Percentiles rank a stretch among this genome's conserved stretches.
These are phyloP conservation scores for Pteromalus puparum DNA, from an alignment of 1,140 invertebrate genomes.

Conservation along the genomic window DNA sequence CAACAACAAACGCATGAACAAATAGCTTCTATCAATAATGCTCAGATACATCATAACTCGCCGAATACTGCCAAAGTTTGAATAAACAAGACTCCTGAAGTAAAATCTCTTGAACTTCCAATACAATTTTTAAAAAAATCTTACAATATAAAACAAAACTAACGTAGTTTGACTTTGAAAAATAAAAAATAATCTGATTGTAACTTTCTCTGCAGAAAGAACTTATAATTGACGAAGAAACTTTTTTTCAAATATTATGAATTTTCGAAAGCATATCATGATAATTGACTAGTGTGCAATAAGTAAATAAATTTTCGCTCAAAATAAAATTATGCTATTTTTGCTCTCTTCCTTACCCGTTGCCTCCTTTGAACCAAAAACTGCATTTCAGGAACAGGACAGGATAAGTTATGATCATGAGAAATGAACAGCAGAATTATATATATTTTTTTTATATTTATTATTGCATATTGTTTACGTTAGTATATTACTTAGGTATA, in stretches of 20 bases:
- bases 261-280: constrained; percentile 21
- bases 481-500: constrained; percentile 76
- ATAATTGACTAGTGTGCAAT: background rate
- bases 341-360: background rate
- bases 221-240: background rate
- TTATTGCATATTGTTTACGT: constrained; percentile 77
- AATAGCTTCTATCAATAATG: constrained; percentile 38
- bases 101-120: constrained; percentile 1
- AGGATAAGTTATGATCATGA: background rate
- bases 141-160: background rate
- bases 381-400: background rate
- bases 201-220: background rate
- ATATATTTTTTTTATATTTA: constrained; percentile 67
- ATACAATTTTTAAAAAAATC: constrained; percentile 9
- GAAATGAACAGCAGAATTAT: constrained; percentile 34
- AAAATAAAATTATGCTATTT: background rate
- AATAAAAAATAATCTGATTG: background rate
- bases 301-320: background rate
- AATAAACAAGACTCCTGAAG: background rate
- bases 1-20: constrained; percentile 38
- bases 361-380: background rate
- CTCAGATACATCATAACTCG: constrained; percentile 16
- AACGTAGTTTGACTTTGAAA: background rate
- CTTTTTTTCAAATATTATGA: background rate
- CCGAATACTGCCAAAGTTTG: background rate